Conservation (phyloP, 2,797 vertebrate species). For the Crypturellus tataupa region DNA sequence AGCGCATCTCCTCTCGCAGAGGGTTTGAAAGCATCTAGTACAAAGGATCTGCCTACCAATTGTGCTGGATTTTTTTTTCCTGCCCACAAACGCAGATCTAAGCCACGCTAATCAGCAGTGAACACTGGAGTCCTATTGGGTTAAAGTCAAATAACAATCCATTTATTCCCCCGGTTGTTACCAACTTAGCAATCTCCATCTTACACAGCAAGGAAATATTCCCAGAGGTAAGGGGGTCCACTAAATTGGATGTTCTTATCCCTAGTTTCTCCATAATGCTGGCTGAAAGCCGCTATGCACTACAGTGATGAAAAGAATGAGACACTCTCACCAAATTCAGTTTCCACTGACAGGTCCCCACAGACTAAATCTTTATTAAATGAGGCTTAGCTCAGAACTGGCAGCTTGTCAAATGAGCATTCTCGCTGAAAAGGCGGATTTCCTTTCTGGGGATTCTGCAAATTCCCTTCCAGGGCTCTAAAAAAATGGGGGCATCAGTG, state of each 20-base stretch:
- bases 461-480: constrained; percentile 54
- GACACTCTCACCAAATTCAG: constrained; percentile 68
- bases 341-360: constrained; percentile 71
- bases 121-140: constrained; percentile 41
- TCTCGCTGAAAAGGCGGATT: constrained; percentile 73
- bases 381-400: constrained; percentile 76
- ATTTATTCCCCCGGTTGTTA: constrained; percentile 42
- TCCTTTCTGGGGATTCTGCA: constrained; percentile 63
- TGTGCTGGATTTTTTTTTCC: not conserved
- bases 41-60: constrained; percentile 42
- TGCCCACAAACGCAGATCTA: constrained; percentile 37
- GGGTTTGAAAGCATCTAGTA: not conserved
- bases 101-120: constrained; percentile 36
- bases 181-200: constrained; percentile 60
- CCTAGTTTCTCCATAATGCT: constrained; percentile 30
- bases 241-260: constrained; percentile 47
- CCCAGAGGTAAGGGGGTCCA: constrained; percentile 42
- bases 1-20: not conserved
- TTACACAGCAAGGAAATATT: constrained; percentile 28
- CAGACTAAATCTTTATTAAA: constrained; percentile 79
- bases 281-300: constrained; percentile 45
- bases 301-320: constrained; percentile 62
- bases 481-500: not conserved
- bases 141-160: constrained; percentile 50
- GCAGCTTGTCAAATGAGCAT: constrained; percentile 76